A percentile compares a stretch with the other conserved stretches of the same genome.
phyloP scores from a whole-genome alignment of 64 coral and sea anemone genomes.

The Montipora foliosa region DNA sequence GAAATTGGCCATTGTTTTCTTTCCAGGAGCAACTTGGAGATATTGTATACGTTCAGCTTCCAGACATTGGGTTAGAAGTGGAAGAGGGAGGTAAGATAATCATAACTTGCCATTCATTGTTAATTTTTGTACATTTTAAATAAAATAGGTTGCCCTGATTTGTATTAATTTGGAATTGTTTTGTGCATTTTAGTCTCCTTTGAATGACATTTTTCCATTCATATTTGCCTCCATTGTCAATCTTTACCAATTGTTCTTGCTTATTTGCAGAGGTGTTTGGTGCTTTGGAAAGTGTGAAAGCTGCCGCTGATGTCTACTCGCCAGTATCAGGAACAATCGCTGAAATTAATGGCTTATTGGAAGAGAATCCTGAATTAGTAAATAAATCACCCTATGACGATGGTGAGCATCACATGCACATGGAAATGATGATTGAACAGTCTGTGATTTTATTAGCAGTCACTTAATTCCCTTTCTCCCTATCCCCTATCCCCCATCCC shows the following conservation, averaged over 20 bases:
- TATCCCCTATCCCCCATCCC: too few relatives aligned
- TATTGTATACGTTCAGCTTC: constrained; percentile 94
- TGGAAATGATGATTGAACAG: too few relatives aligned
- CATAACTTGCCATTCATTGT: too few relatives aligned
- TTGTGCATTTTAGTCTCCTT: too few relatives aligned
- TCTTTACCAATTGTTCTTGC: background rate
- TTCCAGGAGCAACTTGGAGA: constrained; percentile 90
- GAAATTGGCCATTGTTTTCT: background rate
- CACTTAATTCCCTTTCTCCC: too few relatives aligned
- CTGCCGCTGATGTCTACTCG: constrained; percentile 89
- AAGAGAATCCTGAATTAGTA: constrained; percentile 76
- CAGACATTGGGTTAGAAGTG: constrained; percentile 69
- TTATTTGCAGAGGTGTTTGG: constrained; percentile 81
- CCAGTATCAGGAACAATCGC: constrained; percentile 74
- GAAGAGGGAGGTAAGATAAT: constrained; percentile 70
- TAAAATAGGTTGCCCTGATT: too few relatives aligned
- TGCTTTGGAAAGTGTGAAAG: constrained; percentile 96
- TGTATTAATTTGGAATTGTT: too few relatives aligned
- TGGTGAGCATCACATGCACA: constrained; percentile 33
- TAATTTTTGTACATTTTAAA: too few relatives aligned
- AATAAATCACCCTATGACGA: constrained; percentile 89
- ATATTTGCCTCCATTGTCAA: too few relatives aligned
- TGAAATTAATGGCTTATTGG: constrained; percentile 69
- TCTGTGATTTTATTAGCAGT: too few relatives aligned
- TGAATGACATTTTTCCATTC: too few relatives aligned